These are phyloP conservation scores for Gopherus flavomarginatus DNA, from an alignment of 2,113 vertebrate genomes.

Conservation along the genomic window DNA sequence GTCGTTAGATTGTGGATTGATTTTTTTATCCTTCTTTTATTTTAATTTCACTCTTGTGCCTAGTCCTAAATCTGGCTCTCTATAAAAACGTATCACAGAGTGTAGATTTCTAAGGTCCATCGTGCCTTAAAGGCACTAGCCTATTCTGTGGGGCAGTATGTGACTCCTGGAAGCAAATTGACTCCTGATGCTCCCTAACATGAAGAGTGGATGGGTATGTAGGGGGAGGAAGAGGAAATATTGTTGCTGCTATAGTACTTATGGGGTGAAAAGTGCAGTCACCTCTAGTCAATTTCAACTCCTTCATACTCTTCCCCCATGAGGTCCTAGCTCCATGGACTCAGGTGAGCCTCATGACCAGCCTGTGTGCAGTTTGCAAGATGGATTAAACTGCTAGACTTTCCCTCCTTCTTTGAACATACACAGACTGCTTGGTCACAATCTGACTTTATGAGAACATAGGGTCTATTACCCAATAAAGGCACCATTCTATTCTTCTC, in stretches of 20 bases:
- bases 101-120: not conserved
- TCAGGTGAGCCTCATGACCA: not conserved
- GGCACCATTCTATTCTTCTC: not conserved
- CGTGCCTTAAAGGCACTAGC: not conserved
- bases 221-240: not conserved
- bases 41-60: not conserved
- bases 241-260: not conserved
- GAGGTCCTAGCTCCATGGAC: rapidly evolving
- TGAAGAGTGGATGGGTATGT: not conserved
- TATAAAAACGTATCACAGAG: not conserved
- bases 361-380: not conserved
- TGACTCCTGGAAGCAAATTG: not conserved
- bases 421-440: not conserved
- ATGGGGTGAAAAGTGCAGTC: not conserved
- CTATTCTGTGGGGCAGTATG: not conserved
- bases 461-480: not conserved
- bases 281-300: not conserved
- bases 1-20: not conserved
- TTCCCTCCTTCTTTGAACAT: not conserved
- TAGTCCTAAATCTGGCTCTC: not conserved
- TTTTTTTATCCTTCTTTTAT: not conserved
- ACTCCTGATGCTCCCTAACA: not conserved
- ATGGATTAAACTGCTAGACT: not conserved
- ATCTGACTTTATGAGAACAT: not conserved
- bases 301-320: not conserved